Percentiles rank a stretch among this genome's conserved stretches.
phyloP scores from a whole-genome alignment of 2,888 invertebrate species.

The Cheilosia soror region DNA sequence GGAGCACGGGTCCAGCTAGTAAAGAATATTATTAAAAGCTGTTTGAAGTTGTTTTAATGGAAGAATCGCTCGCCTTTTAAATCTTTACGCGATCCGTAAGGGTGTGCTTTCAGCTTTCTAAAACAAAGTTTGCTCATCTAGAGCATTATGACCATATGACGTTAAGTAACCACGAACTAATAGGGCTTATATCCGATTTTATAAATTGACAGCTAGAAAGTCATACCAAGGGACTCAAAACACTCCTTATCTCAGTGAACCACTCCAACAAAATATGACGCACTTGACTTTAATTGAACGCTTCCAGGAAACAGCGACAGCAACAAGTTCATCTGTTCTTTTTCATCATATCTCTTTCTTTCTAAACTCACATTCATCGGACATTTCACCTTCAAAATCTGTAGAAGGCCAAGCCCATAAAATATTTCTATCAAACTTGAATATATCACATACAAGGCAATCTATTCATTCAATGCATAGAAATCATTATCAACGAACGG shows the following conservation, averaged over 20 bases:
- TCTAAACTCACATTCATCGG: slow-evolving; percentile 25
- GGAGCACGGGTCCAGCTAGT: no score
- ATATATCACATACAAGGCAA: slow-evolving; percentile 13
- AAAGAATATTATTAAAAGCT: no score
- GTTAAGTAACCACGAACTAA: no score
- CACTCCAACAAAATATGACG: neutral
- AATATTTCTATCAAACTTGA: slow-evolving; percentile 22
- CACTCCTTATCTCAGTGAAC: neutral
- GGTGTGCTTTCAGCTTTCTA: no score
- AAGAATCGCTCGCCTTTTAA: no score
- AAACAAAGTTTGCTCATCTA: no score
- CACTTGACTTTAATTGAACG: neutral
- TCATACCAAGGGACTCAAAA: neutral
- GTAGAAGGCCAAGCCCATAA: slow-evolving; percentile 47
- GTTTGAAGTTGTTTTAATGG: no score
- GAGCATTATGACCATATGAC: no score
- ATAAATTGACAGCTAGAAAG: no score
- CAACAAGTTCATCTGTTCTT: slow-evolving; percentile 12
- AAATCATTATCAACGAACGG: slow-evolving; percentile 23
- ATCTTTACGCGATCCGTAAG: no score
- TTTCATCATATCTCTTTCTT: neutral
- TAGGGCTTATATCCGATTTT: no score
- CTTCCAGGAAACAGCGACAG: neutral
- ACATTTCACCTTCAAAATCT: slow-evolving; percentile 32
- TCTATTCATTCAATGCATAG: slow-evolving; percentile 28